Conservation (phyloP, 2,113 vertebrate species). For the Hemicordylus capensis region DNA sequence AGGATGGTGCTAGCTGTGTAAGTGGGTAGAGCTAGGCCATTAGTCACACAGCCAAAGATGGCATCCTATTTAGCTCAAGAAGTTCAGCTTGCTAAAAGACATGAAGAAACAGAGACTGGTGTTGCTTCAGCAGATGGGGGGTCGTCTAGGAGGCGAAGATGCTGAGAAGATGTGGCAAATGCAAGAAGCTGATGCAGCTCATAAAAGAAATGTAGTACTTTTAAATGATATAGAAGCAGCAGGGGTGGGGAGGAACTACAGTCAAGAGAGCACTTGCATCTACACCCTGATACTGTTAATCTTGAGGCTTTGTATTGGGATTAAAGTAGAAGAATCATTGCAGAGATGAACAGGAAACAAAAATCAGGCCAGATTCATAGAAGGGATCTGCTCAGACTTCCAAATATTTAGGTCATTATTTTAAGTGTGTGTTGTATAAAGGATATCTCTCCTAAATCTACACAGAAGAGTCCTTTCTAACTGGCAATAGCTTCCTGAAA, state of each 20-base stretch:
- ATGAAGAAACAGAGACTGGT: conserved; percentile 80
- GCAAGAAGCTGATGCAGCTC: conserved; percentile 75
- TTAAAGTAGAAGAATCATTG: conserved; percentile 52
- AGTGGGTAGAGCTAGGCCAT: too few relatives aligned
- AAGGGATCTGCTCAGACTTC: conserved; percentile 30
- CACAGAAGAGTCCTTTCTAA: conserved; percentile 8
- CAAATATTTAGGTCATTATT: conserved; percentile 14
- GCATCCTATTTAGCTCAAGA: too few relatives aligned
- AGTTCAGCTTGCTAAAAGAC: too few relatives aligned
- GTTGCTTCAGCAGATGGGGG: conserved; percentile 86
- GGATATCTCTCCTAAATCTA: neutral
- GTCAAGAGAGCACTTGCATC: too few relatives aligned
- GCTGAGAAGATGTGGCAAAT: conserved; percentile 74
- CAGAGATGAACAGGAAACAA: conserved; percentile 42
- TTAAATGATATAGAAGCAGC: too few relatives aligned
- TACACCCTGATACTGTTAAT: too few relatives aligned
- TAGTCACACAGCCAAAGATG: too few relatives aligned
- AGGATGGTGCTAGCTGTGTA: too few relatives aligned
- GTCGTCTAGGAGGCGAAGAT: conserved; percentile 76
- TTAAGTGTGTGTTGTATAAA: conserved; percentile 22
- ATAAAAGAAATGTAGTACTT: conserved; percentile 81
- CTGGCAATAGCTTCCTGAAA: neutral
- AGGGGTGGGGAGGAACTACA: too few relatives aligned
- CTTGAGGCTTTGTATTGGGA: too few relatives aligned
- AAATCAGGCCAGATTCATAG: conserved; percentile 49